Conservation (phyloP, 35 echinoderm and acorn worm species). For the Hemicentrotus pulcherrimus region DNA sequence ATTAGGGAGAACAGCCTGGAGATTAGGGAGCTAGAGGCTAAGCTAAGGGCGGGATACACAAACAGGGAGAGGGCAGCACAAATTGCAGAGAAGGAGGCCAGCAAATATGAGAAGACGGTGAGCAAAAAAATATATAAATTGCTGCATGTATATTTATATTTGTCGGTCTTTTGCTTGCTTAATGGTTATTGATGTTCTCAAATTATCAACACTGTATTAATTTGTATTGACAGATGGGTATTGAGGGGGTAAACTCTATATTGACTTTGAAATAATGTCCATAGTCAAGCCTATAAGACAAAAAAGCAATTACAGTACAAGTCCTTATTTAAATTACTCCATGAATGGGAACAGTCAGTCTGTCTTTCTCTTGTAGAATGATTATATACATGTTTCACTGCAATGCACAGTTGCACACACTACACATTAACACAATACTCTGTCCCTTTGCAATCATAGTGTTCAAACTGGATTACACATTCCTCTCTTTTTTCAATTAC, state of each 20-base stretch:
- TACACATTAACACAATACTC: too few relatives aligned
- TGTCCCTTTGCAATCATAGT: too few relatives aligned
- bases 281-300: too few relatives aligned
- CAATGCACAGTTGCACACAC: too few relatives aligned
- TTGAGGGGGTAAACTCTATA: too few relatives aligned
- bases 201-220: not conserved
- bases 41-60: slow-evolving; percentile 90
- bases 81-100: slow-evolving; percentile 93
- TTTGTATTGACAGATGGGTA: too few relatives aligned
- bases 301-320: too few relatives aligned
- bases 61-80: slow-evolving; percentile 90
- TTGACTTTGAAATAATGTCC: too few relatives aligned
- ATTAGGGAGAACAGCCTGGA: slow-evolving; percentile 94
- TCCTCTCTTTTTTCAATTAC: not conserved
- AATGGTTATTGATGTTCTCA: not conserved
- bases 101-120: slow-evolving; percentile 89
- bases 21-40: slow-evolving; percentile 83
- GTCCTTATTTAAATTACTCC: too few relatives aligned
- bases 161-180: not conserved
- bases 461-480: not conserved
- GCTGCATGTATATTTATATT: not conserved
- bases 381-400: too few relatives aligned
- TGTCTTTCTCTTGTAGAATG: too few relatives aligned
- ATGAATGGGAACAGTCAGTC: too few relatives aligned
- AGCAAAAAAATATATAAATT: not conserved